Conservation (phyloP, 1,140 invertebrate species). For the Cyphomyrmex costatus region DNA sequence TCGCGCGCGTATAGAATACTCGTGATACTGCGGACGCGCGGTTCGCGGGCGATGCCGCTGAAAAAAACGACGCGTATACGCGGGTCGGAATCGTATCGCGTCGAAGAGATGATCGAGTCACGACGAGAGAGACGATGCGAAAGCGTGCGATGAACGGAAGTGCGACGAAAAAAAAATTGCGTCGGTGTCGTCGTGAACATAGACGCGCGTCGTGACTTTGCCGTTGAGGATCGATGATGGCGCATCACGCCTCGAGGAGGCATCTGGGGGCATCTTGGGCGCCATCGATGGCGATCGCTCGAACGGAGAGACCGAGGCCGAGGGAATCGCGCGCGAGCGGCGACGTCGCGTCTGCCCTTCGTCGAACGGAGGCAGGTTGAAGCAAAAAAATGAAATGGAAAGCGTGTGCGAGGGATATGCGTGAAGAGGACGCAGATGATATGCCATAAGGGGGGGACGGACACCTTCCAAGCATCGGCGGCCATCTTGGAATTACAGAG, state of each 20-base stretch:
- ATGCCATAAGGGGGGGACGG: conserved; percentile 80
- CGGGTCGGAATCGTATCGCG: conserved; percentile 3
- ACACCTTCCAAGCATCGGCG: conserved; percentile 74
- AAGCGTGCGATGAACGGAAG: not conserved
- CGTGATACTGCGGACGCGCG: too few species aligned
- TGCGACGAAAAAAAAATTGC: not conserved
- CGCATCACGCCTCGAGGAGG: conserved; percentile 21
- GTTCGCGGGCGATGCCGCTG: conserved; percentile 8
- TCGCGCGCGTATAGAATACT: not conserved
- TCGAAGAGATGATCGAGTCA: too few species aligned
- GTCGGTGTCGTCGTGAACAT: not conserved
- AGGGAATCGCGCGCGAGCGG: not conserved
- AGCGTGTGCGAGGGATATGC: conserved; percentile 30
- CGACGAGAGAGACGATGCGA: not conserved
- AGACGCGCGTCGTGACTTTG: not conserved
- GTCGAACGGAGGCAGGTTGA: not conserved
- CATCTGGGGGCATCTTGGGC: not conserved
- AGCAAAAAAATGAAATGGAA: conserved; percentile 26
- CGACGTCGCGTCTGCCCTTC: not conserved
- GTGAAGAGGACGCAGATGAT: conserved; percentile 32
- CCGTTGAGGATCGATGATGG: conserved; percentile 39
- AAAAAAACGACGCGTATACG: conserved; percentile 9
- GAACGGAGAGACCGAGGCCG: not conserved
- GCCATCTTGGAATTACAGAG: conserved; percentile 82
- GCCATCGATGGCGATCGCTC: not conserved